Evolutionary conservation across 2,113 vertebrate species (phyloP), one percentile per base, ranked within the genome.

Genomic region (Nestor notabilis): DNA sequence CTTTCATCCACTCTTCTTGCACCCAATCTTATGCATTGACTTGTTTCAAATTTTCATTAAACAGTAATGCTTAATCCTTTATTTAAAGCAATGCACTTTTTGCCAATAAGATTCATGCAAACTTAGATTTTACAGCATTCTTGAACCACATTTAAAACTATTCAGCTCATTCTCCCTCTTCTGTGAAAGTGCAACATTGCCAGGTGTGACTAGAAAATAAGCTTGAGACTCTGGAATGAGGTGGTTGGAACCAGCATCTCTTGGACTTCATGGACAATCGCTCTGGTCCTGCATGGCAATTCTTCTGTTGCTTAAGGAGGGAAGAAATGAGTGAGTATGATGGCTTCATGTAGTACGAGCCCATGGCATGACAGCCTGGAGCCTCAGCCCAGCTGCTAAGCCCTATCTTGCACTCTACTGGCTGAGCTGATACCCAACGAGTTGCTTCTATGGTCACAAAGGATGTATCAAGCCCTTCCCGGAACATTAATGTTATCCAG

Each of bases 271-370:
- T 18, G 43, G 18, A 35, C 25, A 17, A 46, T 16, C 1, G 3
- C 7, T 74, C 33, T 78, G 5, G 53, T 82, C 12, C 7, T 76
- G 27, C 39, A 47, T 69, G 43, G 24, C 7, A 63, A 41, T 64
- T 92, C 27, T 21, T 46, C 27, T 91, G 2, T 46, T 58, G 11
- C 31, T 66, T 66, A 58, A 61, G 47, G 37, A 80, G 14, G 25
- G 14, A 43, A 0, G 3, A 69, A 66, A 91, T 0, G 1, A 5
- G 9, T 16, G 20, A 84, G 23, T 0, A 0, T 39, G n/a, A 19
- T 3, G 5, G 11, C 2, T 79, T 44, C 49, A 72, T 10, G 0
- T 29, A 61, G 47, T 85, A 7, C 1, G 6, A 25, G 56, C 18
- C 17, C 80, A 49, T 64, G 60, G 53, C 19, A 6, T 53, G 20